phyloP scores from a whole-genome alignment of 2,113 vertebrate species.

The Mustela nigripes region DNA sequence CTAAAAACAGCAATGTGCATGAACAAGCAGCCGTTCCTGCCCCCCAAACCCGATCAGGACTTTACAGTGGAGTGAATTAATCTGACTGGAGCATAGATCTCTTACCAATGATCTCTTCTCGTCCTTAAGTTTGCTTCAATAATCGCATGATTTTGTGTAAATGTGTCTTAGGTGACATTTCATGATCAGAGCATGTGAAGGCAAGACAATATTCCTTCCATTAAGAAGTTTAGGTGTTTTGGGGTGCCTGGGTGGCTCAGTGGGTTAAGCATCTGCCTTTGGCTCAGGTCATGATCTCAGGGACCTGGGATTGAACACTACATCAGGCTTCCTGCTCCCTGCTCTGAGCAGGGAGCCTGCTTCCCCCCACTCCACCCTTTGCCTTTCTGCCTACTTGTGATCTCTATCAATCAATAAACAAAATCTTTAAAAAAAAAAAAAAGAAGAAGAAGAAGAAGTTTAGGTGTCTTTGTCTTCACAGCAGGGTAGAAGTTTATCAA shows the following conservation, averaged over 20 bases:
- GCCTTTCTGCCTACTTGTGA: no score
- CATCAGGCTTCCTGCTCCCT: no score
- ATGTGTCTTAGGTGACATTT: neutral
- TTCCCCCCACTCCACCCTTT: no score
- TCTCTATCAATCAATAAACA: no score
- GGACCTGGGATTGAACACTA: no score
- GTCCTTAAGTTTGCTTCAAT: slow-evolving; percentile 10
- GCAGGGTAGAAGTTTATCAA: neutral
- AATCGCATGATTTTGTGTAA: neutral
- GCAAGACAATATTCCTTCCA: neutral
- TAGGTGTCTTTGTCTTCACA: neutral
- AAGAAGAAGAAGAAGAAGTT: neutral
- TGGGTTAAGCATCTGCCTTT: no score
- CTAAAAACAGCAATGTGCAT: neutral
- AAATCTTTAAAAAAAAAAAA: neutral
- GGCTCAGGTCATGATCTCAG: no score
- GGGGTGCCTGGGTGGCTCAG: no score
- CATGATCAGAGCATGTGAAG: neutral
- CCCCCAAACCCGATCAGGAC: neutral
- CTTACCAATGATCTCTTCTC: neutral
- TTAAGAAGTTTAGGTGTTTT: neutral
- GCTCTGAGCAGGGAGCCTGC: no score
- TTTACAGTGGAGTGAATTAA: neutral
- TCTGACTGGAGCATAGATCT: neutral
- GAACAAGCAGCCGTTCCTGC: neutral